These are phyloP conservation scores for Pararge aegeria DNA, from an alignment of 1,140 invertebrate species.

Conservation along the genomic window DNA sequence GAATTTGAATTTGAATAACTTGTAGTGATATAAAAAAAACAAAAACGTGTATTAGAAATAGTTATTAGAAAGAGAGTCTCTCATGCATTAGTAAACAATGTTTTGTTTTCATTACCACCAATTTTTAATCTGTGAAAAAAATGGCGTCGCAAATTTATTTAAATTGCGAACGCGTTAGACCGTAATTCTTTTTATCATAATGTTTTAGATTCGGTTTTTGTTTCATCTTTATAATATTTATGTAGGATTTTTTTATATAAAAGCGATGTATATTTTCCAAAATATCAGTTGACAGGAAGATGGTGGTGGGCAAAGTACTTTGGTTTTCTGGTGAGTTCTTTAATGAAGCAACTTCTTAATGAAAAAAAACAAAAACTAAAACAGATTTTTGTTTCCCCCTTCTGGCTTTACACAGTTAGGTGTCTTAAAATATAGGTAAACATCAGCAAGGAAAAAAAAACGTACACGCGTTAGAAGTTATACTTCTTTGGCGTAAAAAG, in stretches of 20 bases:
- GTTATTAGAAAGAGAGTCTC: not conserved
- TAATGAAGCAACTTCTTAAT: slow-evolving; percentile 12
- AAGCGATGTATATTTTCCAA: not conserved
- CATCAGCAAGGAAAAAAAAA: too few species aligned
- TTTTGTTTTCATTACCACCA: not conserved
- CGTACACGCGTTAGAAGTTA: too few species aligned
- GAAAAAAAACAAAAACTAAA: too few species aligned
- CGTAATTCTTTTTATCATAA: not conserved
- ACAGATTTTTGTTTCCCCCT: not conserved
- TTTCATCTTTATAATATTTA: not conserved
- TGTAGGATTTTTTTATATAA: not conserved
- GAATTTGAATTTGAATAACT: too few species aligned
- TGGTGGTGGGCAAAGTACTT: slow-evolving; percentile 43
- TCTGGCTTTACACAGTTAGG: too few species aligned
- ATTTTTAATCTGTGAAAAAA: not conserved
- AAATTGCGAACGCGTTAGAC: not conserved
- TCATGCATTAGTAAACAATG: slow-evolving; percentile 1
- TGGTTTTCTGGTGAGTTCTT: slow-evolving; percentile 45
- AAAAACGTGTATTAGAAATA: too few species aligned
- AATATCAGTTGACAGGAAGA: slow-evolving; percentile 23
- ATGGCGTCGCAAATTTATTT: not conserved
- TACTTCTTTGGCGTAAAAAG: too few species aligned
- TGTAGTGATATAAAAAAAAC: too few species aligned
- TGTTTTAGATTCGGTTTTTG: not conserved
- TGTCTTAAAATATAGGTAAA: too few species aligned